A percentile compares a stretch with the other conserved stretches of the same genome.
Evolutionary conservation across 2,797 vertebrate species (phyloP).

Genomic region (Scolopax bukidnonensis): DNA sequence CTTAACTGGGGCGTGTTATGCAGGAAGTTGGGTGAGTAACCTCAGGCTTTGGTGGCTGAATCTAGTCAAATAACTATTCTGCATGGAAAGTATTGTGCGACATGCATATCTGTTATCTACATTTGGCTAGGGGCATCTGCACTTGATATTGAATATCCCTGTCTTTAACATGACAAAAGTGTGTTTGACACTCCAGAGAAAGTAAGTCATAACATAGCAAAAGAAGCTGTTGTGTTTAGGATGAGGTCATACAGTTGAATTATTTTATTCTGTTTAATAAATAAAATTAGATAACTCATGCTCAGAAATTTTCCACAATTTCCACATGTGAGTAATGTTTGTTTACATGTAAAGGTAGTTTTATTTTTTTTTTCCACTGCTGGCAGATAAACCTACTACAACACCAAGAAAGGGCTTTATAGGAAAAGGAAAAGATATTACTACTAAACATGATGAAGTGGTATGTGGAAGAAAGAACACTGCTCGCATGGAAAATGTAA

Average conservation of each 20-base stretch:
- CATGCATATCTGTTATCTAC: background rate
- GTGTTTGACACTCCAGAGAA: background rate
- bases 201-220: background rate
- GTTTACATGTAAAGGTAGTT: background rate
- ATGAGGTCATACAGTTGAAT: background rate
- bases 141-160: background rate
- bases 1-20: background rate
- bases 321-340: background rate
- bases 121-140: background rate
- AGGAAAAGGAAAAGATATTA: slow-evolving; percentile 97
- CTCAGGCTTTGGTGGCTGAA: background rate
- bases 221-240: background rate
- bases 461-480: slow-evolving; percentile 95
- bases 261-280: background rate
- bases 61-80: background rate
- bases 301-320: no score
- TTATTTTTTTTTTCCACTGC: background rate
- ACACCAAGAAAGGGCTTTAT: slow-evolving; percentile 90
- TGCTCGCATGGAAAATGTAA: slow-evolving; percentile 96
- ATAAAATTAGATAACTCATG: background rate
- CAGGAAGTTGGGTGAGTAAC: background rate
- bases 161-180: background rate
- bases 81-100: background rate
- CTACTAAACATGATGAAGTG: slow-evolving; percentile 94
- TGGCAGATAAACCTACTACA: slow-evolving; percentile 88